Percentiles rank a stretch among this genome's conserved stretches.
Conservation (phyloP, 2,797 vertebrate genomes). For the Aotus griseimembra region DNA sequence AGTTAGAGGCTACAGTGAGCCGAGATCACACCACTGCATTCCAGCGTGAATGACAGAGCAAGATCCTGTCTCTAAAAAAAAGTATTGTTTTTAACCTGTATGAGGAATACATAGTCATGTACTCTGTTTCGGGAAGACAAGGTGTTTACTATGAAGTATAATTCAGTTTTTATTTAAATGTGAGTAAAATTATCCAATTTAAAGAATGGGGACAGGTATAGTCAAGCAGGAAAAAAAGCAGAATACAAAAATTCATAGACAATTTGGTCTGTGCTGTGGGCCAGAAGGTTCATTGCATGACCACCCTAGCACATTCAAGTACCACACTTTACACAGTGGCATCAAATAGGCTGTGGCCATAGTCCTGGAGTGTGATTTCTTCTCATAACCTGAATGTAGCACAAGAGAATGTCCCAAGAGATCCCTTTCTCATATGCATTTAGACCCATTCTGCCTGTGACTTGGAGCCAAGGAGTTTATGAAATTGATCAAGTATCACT, state of each 20-base stretch:
- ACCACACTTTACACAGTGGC: not conserved
- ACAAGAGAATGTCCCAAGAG: too few species aligned
- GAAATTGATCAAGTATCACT: not conserved
- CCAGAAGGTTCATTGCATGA: not conserved
- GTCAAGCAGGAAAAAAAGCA: not conserved
- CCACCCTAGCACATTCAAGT: not conserved
- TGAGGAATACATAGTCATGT: not conserved
- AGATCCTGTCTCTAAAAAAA: too few species aligned
- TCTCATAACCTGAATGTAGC: not conserved
- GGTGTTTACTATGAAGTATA: not conserved
- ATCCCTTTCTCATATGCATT: not conserved
- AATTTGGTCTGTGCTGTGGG: not conserved
- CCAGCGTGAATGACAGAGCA: too few species aligned
- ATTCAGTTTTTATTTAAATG: not conserved
- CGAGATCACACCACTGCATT: too few species aligned
- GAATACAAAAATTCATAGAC: not conserved
- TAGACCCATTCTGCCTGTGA: not conserved
- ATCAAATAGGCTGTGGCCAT: not conserved
- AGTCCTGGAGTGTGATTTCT: not conserved
- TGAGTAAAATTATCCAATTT: not conserved
- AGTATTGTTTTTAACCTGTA: not conserved
- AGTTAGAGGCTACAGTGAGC: too few species aligned
- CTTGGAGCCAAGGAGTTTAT: not conserved
- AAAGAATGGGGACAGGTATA: not conserved
- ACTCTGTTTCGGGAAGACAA: not conserved